Percentiles rank a stretch among this genome's conserved stretches.
Evolutionary conservation across 2,888 invertebrate genomes (phyloP).

Genomic region (Amphipoea lucens): DNA sequence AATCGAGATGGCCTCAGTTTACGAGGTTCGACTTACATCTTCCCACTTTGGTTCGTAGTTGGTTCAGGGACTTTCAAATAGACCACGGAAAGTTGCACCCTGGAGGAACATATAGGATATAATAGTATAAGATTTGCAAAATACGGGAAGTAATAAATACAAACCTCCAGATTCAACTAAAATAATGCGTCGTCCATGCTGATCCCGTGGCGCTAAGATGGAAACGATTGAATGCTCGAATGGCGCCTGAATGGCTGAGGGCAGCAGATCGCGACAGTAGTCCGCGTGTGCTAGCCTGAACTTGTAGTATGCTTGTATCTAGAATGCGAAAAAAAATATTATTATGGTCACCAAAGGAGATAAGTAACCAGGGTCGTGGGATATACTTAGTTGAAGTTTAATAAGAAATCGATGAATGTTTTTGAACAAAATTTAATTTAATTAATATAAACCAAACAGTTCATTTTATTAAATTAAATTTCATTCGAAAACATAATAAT

Average conservation of each 20-base stretch:
- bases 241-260: slow-evolving; percentile 91
- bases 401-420: too few species aligned
- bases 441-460: too few species aligned
- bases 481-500: too few species aligned
- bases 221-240: slow-evolving; percentile 92
- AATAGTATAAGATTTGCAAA: not conserved
- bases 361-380: too few species aligned
- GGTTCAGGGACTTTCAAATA: not conserved
- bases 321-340: slow-evolving; percentile 61
- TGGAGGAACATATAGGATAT: too few species aligned
- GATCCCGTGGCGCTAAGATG: slow-evolving; percentile 92
- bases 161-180: slow-evolving; percentile 93
- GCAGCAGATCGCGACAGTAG: slow-evolving; percentile 91
- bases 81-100: not conserved
- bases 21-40: not conserved
- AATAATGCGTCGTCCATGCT: slow-evolving; percentile 92
- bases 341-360: not conserved
- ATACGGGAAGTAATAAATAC: slow-evolving; percentile 16
- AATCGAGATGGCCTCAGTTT: not conserved
- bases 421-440: too few species aligned
- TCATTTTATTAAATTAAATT: too few species aligned
- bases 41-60: not conserved
- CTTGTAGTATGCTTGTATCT: slow-evolving; percentile 94
- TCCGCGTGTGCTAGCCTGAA: slow-evolving; percentile 92
- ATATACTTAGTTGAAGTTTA: too few species aligned